Conservation (phyloP, 1,140 invertebrate genomes). For the Phthorimaea operculella region DNA sequence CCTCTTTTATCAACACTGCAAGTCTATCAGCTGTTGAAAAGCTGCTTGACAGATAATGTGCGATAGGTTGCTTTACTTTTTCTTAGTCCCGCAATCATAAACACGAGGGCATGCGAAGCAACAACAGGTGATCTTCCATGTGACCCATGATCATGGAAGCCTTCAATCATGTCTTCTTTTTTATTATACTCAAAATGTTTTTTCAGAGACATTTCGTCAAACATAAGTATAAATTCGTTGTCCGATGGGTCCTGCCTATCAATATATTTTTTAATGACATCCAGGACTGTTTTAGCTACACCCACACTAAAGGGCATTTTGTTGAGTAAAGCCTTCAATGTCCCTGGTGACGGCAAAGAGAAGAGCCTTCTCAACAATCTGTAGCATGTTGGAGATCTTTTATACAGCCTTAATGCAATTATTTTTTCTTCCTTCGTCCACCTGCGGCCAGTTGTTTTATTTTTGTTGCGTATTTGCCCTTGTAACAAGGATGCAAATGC, state of each 20-base stretch:
- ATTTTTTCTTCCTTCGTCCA: constrained; percentile 17
- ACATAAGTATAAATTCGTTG: constrained; percentile 10
- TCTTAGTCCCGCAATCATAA: constrained; percentile 12
- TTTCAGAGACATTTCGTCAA: constrained; percentile 6
- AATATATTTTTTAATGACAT: constrained; percentile 10
- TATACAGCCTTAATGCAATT: constrained; percentile 14
- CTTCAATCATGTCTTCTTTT: constrained; percentile 3
- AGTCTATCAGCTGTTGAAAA: constrained; percentile 12
- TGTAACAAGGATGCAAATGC: constrained; percentile 10
- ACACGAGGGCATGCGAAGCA: constrained; percentile 10
- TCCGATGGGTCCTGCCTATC: background rate
- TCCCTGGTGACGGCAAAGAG: constrained; percentile 11
- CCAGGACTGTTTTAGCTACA: constrained; percentile 6
- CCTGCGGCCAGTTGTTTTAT: constrained; percentile 7
- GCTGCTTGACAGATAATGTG: constrained; percentile 7
- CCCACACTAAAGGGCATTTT: constrained; percentile 9
- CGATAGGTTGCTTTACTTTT: constrained; percentile 12
- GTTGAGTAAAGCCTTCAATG: constrained; percentile 10
- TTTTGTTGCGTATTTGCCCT: constrained; percentile 10
- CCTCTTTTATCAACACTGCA: constrained; percentile 14
- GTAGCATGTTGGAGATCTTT: constrained; percentile 20
- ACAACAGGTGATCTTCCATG: constrained; percentile 1
- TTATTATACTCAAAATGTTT: constrained; percentile 3
- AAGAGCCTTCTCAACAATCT: constrained; percentile 15
- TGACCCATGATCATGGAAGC: constrained; percentile 3